A percentile compares a stretch with the other conserved stretches of the same genome.
These are phyloP conservation scores for Diogma glabrata DNA, from an alignment of 2,888 invertebrate genomes.

Conservation along the genomic window DNA sequence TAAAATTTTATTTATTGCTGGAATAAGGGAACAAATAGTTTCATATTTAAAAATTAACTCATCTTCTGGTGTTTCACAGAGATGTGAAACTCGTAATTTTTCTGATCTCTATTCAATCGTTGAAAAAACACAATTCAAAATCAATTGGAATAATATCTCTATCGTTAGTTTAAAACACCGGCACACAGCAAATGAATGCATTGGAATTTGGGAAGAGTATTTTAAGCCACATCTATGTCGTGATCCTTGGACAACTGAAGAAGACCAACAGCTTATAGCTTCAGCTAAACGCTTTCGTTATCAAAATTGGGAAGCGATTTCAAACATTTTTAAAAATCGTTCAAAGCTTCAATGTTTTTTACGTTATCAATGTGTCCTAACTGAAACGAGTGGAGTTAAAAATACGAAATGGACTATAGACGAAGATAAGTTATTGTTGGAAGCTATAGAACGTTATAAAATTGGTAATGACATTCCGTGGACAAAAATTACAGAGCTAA, in stretches of 20 bases:
- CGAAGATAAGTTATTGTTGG: conserved; percentile 54
- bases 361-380: conserved; percentile 45
- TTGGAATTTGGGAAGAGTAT: conserved; percentile 58
- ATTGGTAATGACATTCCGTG: conserved; percentile 61
- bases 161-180: conserved; percentile 35
- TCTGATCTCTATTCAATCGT: conserved; percentile 12
- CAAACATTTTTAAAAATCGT: conserved; percentile 44
- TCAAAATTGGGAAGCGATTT: conserved; percentile 58
- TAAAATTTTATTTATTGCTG: conserved; percentile 40
- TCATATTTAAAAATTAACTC: not conserved
- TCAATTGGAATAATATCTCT: conserved; percentile 33
- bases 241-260: conserved; percentile 39
- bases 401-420: conserved; percentile 47
- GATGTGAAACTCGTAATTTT: conserved; percentile 18
- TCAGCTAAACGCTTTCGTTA: conserved; percentile 35
- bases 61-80: not conserved
- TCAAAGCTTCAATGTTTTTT: conserved; percentile 60
- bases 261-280: conserved; percentile 36
- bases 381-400: conserved; percentile 19
- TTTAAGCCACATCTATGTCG: conserved; percentile 57
- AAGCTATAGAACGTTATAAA: conserved; percentile 49
- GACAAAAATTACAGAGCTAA: conserved; percentile 51
- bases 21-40: conserved; percentile 37
- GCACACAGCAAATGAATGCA: conserved; percentile 53
- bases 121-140: conserved; percentile 22